Conservation (phyloP, 2,888 invertebrate species). For the Anticlea derivata region DNA sequence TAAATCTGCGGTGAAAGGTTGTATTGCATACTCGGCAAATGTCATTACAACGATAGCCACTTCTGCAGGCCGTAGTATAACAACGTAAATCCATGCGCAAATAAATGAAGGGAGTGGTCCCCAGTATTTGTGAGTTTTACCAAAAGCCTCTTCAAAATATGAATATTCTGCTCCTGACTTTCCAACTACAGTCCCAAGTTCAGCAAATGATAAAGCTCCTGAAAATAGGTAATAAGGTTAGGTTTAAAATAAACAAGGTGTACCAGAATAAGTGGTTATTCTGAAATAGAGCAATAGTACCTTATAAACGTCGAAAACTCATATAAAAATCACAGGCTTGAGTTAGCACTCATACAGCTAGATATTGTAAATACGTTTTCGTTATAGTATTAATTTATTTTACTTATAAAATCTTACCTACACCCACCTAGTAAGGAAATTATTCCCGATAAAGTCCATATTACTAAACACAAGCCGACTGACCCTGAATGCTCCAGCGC, state of each 20-base stretch:
- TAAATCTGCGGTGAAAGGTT: slow-evolving; percentile 82
- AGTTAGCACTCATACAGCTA: too few relatives aligned
- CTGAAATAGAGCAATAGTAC: too few relatives aligned
- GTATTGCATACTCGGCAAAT: slow-evolving; percentile 89
- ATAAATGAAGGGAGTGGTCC: slow-evolving; percentile 89
- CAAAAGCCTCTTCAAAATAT: slow-evolving; percentile 90
- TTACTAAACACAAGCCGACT: slow-evolving; percentile 89
- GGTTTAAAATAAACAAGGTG: too few relatives aligned
- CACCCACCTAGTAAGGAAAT: slow-evolving; percentile 90
- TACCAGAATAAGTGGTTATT: too few relatives aligned
- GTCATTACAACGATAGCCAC: slow-evolving; percentile 90
- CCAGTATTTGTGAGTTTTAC: slow-evolving; percentile 86
- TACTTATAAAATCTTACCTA: slow-evolving; percentile 63
- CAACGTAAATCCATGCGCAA: slow-evolving; percentile 90
- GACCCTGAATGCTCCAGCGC: slow-evolving; percentile 91
- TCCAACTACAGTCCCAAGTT: slow-evolving; percentile 90
- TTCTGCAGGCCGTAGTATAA: slow-evolving; percentile 90
- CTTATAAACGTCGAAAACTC: too few relatives aligned
- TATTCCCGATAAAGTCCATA: slow-evolving; percentile 91
- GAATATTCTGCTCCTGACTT: slow-evolving; percentile 93
- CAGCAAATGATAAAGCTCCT: slow-evolving; percentile 92
- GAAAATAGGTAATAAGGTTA: slow-evolving; percentile 41
- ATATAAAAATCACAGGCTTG: too few relatives aligned
- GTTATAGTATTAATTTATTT: background rate
- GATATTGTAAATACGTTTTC: too few relatives aligned